phyloP scores from a whole-genome alignment of 2,888 invertebrate species.

The Fragum whitleyi region DNA sequence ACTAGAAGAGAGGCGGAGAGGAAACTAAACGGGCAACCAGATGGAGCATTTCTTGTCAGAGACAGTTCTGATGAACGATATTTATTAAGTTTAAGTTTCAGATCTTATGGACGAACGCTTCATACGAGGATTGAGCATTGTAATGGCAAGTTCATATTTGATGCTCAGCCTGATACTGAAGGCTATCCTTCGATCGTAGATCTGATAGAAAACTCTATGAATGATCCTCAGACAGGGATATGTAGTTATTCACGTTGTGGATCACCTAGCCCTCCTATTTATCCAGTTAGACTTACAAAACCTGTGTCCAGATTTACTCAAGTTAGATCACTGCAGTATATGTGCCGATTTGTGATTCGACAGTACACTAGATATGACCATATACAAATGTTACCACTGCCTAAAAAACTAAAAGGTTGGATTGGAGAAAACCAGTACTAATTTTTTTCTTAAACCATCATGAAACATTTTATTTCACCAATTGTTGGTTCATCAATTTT shows the following conservation, averaged over 20 bases:
- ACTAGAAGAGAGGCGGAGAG: conserved; percentile 90
- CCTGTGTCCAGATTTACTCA: conserved; percentile 91
- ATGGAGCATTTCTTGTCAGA: conserved; percentile 91
- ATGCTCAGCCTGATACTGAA: conserved; percentile 85
- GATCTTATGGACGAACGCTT: conserved; percentile 89
- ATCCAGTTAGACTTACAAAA: conserved; percentile 90
- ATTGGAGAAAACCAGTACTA: conserved; percentile 85
- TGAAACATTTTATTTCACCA: too few relatives aligned
- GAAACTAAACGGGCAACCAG: conserved; percentile 89
- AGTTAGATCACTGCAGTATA: conserved; percentile 89
- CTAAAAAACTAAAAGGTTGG: conserved; percentile 86
- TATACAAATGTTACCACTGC: conserved; percentile 90
- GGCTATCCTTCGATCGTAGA: conserved; percentile 88
- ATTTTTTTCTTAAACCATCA: too few relatives aligned
- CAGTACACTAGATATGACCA: conserved; percentile 89
- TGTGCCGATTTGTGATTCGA: conserved; percentile 91
- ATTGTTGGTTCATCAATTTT: too few relatives aligned
- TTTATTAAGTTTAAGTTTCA: conserved; percentile 91
- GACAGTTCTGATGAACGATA: conserved; percentile 91
- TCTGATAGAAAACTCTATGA: conserved; percentile 91
- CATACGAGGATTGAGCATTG: conserved; percentile 92
- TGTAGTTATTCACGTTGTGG: conserved; percentile 91
- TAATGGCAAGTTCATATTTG: conserved; percentile 87
- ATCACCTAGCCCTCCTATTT: conserved; percentile 89
- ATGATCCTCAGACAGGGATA: conserved; percentile 89